Evolutionary conservation across 2,888 invertebrate genomes (phyloP).

Genomic region (Philaethria dido): DNA sequence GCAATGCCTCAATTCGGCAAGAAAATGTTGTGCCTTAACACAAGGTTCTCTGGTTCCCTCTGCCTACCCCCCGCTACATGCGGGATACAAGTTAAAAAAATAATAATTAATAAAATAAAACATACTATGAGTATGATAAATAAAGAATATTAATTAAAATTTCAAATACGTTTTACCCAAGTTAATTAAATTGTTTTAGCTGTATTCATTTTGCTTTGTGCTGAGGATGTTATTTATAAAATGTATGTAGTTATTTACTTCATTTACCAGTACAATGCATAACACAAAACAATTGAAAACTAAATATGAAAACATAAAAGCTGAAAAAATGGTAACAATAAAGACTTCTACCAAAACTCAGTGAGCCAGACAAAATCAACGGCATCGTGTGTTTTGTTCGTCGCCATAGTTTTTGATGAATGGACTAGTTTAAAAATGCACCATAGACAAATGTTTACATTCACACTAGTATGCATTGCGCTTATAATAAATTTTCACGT

Average conservation of each 20-base stretch:
- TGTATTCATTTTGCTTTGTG: not conserved
- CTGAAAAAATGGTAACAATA: conserved; percentile 44
- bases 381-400: conserved; percentile 63
- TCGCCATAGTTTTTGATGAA: conserved; percentile 65
- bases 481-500: conserved; percentile 63
- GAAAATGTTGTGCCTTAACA: too few relatives aligned
- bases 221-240: not conserved
- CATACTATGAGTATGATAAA: too few relatives aligned
- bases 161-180: not conserved
- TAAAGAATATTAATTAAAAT: not conserved
- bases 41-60: too few relatives aligned
- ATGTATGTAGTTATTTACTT: not conserved
- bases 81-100: too few relatives aligned
- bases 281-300: not conserved
- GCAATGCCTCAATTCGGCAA: too few relatives aligned
- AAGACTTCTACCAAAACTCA: conserved; percentile 60
- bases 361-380: conserved; percentile 59
- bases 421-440: conserved; percentile 62
- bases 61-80: too few relatives aligned
- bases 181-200: too few relatives aligned
- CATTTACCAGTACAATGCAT: not conserved
- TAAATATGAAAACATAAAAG: conserved; percentile 22
- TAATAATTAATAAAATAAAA: too few relatives aligned
- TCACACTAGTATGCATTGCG: conserved; percentile 51
- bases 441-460: conserved; percentile 65